phyloP scores from a whole-genome alignment of 2,888 invertebrate genomes.

The Chloroclysta siterata region DNA sequence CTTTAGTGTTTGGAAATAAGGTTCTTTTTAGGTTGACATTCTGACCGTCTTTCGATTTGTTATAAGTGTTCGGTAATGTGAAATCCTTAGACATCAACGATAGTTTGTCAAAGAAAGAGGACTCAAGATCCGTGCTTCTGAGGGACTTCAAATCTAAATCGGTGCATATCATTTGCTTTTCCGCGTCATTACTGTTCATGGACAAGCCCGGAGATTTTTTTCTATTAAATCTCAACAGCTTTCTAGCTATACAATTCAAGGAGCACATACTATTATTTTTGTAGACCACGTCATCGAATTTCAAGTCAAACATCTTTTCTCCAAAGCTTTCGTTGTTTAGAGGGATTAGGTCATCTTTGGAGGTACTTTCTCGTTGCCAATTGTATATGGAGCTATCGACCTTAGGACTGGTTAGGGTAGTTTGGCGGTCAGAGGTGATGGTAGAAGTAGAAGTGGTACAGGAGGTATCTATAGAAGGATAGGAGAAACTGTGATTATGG shows the following conservation, averaged over 20 bases:
- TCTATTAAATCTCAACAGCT: slow-evolving; percentile 32
- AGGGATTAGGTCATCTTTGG: slow-evolving; percentile 32
- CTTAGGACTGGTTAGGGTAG: slow-evolving; percentile 18
- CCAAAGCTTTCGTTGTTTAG: slow-evolving; percentile 28
- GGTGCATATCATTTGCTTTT: slow-evolving; percentile 60
- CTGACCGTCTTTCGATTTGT: neutral
- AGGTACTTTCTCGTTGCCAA: slow-evolving; percentile 30
- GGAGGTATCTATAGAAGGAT: slow-evolving; percentile 32
- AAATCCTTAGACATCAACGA: slow-evolving; percentile 36
- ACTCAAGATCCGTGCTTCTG: slow-evolving; percentile 35
- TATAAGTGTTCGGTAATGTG: neutral
- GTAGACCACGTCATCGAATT: slow-evolving; percentile 16
- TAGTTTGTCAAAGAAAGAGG: slow-evolving; percentile 39
- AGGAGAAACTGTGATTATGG: neutral
- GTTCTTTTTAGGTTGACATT: slow-evolving; percentile 25
- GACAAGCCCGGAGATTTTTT: slow-evolving; percentile 46
- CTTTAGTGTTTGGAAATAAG: slow-evolving; percentile 35
- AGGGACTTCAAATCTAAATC: slow-evolving; percentile 59
- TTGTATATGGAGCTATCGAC: slow-evolving; percentile 30
- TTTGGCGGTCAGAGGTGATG: slow-evolving; percentile 18
- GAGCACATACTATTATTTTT: slow-evolving; percentile 55
- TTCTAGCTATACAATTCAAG: slow-evolving; percentile 55
- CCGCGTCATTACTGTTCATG: slow-evolving; percentile 49
- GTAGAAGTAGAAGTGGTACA: slow-evolving; percentile 22
- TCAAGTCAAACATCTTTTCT: slow-evolving; percentile 32